Base-by-base conservation (phyloP, 2,888 invertebrate genomes). In the Priocnemis perturbator region DNA sequence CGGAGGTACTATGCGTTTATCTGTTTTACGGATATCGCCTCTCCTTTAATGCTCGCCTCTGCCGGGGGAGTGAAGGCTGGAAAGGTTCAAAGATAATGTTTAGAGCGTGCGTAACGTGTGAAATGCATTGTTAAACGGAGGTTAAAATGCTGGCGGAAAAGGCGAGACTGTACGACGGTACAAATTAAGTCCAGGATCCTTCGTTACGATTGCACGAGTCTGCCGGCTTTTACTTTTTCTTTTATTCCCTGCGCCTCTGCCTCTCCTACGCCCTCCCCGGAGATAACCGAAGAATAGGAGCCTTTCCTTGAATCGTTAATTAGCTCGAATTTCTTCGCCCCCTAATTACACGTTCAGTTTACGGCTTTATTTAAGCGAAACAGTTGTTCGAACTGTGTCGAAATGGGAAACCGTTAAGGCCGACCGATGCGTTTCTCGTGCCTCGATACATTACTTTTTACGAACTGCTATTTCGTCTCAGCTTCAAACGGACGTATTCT, bases 121-220 rank as follows among this genome's bases (percentile, higher is more conserved):
- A 76, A 76, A 61, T 64, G 65, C 66, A 66, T 71, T 67, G 66
- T 71, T 68, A 55, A 68, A 59, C 37, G 45, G 19, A 47, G 53
- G 59, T 67, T 64, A 74, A 63, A 64, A 71, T 76, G 64, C 69
- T 57, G 37, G 37, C 11, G n/a, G 17, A 62, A 62, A 52, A 60
- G 50, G 56, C 58, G 64, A 52, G 68, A 64, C 55, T 23, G 48
- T 52, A 63, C 66, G 61, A 56, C 26, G 20, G 76, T 72, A 69
- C 71, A 79, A 79, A 78, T 76, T 79, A 79, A 79, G 74, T 74
- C 66, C 71, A 50, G 73, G 67, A 69, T 67, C 69, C 79, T 74
- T 72, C 64, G 65, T 74, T 70, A 70, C 78, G 74, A 79, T 76
- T 74, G 77, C 62, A 71, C 69, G 60, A 71, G 66, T 63, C 71